These are phyloP conservation scores for Pseudococcus viburni DNA, from an alignment of 2,888 invertebrate genomes.

Conservation along the genomic window DNA sequence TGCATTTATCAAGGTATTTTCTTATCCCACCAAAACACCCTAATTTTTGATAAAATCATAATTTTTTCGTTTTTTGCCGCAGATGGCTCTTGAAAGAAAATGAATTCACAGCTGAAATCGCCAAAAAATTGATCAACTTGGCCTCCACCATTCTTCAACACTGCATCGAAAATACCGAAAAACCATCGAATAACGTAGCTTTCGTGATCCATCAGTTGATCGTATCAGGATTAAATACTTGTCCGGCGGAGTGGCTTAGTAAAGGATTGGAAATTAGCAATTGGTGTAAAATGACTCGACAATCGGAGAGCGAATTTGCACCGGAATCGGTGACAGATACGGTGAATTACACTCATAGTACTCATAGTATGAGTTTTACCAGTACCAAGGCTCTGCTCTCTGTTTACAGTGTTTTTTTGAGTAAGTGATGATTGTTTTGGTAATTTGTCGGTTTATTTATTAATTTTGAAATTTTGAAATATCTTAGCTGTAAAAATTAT, in stretches of 20 bases:
- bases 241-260: conserved; percentile 9
- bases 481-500: too few relatives aligned
- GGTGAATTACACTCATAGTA: background rate
- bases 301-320: background rate
- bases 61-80: background rate
- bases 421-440: conserved; percentile 4
- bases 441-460: background rate
- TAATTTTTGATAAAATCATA: background rate
- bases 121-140: conserved; percentile 57
- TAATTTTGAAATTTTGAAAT: too few relatives aligned
- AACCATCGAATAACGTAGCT: background rate
- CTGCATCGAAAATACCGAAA: background rate
- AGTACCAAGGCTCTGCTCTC: conserved; percentile 7
- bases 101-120: background rate
- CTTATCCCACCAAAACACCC: background rate
- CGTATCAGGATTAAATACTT: conserved; percentile 43
- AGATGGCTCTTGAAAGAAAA: conserved; percentile 57
- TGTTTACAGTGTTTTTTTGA: conserved; percentile 24
- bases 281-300: conserved; percentile 60
- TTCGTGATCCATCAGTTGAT: conserved; percentile 31
- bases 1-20: conserved; percentile 35
- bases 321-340: background rate
- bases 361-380: background rate
- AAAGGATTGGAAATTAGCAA: conserved; percentile 57
- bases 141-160: background rate